Evolutionary conservation across 2,113 vertebrate species (phyloP).

Genomic region (Rhombomys opimus): DNA sequence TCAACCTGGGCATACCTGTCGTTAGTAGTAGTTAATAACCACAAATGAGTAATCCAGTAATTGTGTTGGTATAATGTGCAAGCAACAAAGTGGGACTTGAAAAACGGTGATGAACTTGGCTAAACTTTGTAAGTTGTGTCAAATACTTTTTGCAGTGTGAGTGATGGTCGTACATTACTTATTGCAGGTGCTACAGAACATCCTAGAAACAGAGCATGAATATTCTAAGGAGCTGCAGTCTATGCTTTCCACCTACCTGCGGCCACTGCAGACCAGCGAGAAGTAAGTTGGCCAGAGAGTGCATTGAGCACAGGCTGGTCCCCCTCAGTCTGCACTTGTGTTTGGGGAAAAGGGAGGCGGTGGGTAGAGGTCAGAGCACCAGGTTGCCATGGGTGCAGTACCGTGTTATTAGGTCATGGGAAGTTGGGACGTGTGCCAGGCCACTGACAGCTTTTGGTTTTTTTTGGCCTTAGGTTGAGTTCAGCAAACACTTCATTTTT

Average conservation of each 20-base stretch:
- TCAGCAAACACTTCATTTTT: constrained; percentile 91
- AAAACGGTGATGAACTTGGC: background rate
- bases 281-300: constrained; percentile 88
- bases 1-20: background rate
- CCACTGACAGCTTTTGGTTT: background rate
- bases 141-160: background rate
- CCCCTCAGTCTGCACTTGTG: background rate
- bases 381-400: background rate
- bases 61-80: rapidly evolving
- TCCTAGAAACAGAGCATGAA: constrained; percentile 98
- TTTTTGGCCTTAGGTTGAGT: constrained; percentile 89
- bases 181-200: constrained; percentile 98
- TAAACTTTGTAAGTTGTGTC: background rate
- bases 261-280: constrained; percentile 94
- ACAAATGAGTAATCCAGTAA: too few species aligned
- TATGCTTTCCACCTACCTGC: constrained; percentile 95
- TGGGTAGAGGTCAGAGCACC: background rate
- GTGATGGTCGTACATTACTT: constrained; percentile 40
- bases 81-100: background rate
- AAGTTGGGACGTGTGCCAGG: background rate
- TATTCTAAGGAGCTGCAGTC: constrained; percentile 98
- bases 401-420: background rate
- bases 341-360: background rate
- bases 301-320: background rate
- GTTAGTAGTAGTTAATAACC: background rate